phyloP scores from a whole-genome alignment of 2,797 vertebrate species.

The Hoplostethus atlanticus region DNA sequence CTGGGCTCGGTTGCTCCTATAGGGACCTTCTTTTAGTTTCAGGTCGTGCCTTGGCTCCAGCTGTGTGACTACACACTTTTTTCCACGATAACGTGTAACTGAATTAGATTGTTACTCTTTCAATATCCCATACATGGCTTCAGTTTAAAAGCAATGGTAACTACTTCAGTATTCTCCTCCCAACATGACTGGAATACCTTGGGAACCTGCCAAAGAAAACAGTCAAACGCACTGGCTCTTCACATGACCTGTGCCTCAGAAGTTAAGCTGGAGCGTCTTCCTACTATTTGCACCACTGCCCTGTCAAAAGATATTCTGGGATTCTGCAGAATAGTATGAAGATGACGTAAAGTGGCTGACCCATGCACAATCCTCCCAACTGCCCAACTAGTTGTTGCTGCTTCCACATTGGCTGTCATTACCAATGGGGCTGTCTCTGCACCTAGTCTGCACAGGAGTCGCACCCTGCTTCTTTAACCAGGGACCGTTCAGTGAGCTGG shows the following conservation, averaged over 20 bases:
- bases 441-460: constrained; percentile 11
- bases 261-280: constrained; percentile 23
- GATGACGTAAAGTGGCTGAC: constrained; percentile 44
- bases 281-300: constrained; percentile 12
- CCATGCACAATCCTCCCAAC: constrained; percentile 6
- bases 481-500: constrained; percentile 67
- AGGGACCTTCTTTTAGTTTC: constrained; percentile 14
- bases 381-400: not conserved
- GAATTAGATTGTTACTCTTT: constrained; percentile 46
- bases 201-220: constrained; percentile 65
- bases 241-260: constrained; percentile 61
- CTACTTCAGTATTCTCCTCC: constrained; percentile 70
- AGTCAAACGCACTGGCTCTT: constrained; percentile 58
- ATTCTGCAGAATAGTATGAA: constrained; percentile 48
- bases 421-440: not conserved
- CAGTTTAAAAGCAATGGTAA: constrained; percentile 50
- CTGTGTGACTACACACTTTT: constrained; percentile 51
- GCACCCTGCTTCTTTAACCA: constrained; percentile 52
- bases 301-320: constrained; percentile 44
- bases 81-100: constrained; percentile 45
- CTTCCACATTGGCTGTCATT: not conserved
- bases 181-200: constrained; percentile 78
- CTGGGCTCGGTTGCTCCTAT: not conserved
- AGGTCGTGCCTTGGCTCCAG: constrained; percentile 40
- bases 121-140: constrained; percentile 76